Evolutionary conservation across 2,113 vertebrate species (phyloP), one percentile per base, ranked within the genome.

Genomic region (Saccopteryx leptura): DNA sequence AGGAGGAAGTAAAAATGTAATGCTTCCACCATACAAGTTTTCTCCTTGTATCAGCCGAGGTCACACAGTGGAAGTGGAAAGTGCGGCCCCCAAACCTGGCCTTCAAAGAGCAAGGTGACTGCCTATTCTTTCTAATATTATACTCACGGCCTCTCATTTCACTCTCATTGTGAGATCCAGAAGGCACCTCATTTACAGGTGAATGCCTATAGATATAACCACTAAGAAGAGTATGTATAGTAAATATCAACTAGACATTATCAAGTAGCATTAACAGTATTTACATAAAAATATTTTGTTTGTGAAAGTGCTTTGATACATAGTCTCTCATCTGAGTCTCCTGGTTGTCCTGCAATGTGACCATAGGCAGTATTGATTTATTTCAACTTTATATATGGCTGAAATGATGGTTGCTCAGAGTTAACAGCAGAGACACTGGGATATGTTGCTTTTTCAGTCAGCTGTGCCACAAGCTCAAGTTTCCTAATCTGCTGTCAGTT

Each of bases 1-100:
- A 33, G 13, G 94, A 82, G 14, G n/a, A 88, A 48, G 97, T 81
- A 78, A 94, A 94, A 88, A 24, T 5, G 0, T 10, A 91, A 87
- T 5, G 1, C 24, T 96, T 24, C 95, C 50, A 92, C 75, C 28
- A 80, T 2, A 7, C 7, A 23, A 18, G 23, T 15, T 46, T 52
- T 28, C 24, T 46, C 7, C 7, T 8, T 21, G 0, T 9, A 5
- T 17, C 31, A 18, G 52, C 75, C 54, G 71, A 58, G 18, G 72
- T 15, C 65, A 85, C 46, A 69, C 0, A 58, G 63, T 26, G 81
- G 54, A 74, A 26, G 39, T 0, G 2, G 10, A n/a, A 12, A 24
- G 63, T 2, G 1, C 56, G 48, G 24, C 24, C 21, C 46, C 68
- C 48, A 61, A n/a, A 21, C 26, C 56, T 4, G 17, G 39, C 7